Percentiles rank a stretch among this genome's conserved stretches.
Conservation (phyloP, 2,888 invertebrate species). For the Cheilosia vulpina region DNA sequence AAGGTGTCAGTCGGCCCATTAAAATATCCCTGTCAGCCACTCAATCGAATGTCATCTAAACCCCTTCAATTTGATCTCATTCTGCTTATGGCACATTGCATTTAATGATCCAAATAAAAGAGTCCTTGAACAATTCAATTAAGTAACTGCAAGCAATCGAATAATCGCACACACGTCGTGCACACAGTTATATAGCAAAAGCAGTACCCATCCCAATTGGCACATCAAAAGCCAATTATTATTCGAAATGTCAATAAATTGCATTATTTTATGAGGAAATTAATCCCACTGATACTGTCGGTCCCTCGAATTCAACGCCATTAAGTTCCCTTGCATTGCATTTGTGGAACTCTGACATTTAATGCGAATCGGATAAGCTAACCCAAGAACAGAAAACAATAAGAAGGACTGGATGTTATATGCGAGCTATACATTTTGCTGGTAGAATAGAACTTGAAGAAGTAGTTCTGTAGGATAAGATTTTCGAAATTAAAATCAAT, state of each 20-base stretch:
- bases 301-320: slow-evolving; percentile 11
- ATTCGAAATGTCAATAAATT: slow-evolving; percentile 42
- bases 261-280: slow-evolving; percentile 41
- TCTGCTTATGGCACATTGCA: not conserved
- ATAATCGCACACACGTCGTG: slow-evolving; percentile 24
- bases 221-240: slow-evolving; percentile 48
- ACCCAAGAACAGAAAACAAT: too few relatives aligned
- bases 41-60: slow-evolving; percentile 3
- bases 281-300: slow-evolving; percentile 22
- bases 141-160: slow-evolving; percentile 27
- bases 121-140: slow-evolving; percentile 50
- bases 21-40: too few relatives aligned
- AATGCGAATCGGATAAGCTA: slow-evolving; percentile 32
- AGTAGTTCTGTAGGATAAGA: too few relatives aligned
- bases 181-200: not conserved
- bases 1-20: too few relatives aligned
- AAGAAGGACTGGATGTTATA: too few relatives aligned
- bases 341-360: slow-evolving; percentile 43
- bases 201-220: not conserved
- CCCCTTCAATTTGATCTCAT: slow-evolving; percentile 1
- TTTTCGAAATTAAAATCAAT: too few relatives aligned
- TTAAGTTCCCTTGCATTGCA: slow-evolving; percentile 16
- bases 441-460: too few relatives aligned
- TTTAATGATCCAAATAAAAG: not conserved
- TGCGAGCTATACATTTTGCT: too few relatives aligned